Evolutionary conservation across 2,113 vertebrate species (phyloP).

Genomic region (Tetrao urogallus): DNA sequence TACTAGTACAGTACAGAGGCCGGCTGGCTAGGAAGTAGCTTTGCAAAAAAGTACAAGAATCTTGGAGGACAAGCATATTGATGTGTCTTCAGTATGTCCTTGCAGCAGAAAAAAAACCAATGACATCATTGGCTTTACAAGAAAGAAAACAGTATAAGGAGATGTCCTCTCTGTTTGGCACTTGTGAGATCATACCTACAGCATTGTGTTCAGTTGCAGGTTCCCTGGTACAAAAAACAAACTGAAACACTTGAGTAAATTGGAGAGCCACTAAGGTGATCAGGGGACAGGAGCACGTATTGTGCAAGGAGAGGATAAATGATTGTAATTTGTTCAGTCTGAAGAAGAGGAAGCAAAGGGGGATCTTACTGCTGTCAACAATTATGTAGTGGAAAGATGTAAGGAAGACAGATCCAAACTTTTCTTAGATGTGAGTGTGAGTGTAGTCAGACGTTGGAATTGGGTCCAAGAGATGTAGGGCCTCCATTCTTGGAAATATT

Average conservation of each 20-base stretch:
- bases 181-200: not conserved
- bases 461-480: fast-evolving
- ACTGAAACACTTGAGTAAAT: not conserved
- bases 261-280: not conserved
- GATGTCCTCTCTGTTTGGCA: not conserved
- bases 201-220: not conserved
- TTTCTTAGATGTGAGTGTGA: not conserved
- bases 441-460: not conserved
- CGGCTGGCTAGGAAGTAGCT: not conserved
- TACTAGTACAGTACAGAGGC: not conserved
- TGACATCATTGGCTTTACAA: not conserved
- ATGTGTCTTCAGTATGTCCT: not conserved
- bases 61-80: not conserved
- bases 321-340: not conserved
- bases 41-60: not conserved
- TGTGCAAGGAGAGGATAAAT: fast-evolving
- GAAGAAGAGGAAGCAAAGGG: not conserved
- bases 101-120: not conserved
- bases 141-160: not conserved
- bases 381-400: not conserved
- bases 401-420: not conserved
- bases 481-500: not conserved
- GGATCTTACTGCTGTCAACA: not conserved
- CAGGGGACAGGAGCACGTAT: not conserved
- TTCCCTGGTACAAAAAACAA: not conserved